These are phyloP conservation scores for Rapana venosa DNA, from an alignment of 2,888 invertebrate genomes.

Conservation along the genomic window DNA sequence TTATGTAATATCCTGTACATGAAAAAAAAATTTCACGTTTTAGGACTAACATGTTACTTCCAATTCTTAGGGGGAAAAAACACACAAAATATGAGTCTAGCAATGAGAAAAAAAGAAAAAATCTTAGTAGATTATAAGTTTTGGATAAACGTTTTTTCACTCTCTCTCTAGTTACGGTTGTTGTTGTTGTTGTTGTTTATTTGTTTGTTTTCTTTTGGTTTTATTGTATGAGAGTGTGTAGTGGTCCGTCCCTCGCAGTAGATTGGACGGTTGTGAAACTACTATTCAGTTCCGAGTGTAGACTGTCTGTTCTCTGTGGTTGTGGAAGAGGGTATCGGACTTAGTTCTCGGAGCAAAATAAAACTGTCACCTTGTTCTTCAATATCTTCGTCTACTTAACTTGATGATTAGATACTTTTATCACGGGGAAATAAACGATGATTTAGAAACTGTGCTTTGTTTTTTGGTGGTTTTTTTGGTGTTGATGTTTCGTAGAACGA, in stretches of 20 bases:
- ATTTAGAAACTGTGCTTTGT: neutral
- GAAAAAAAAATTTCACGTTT: too few species aligned
- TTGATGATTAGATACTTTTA: conserved; percentile 1
- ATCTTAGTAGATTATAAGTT: too few species aligned
- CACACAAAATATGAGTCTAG: too few species aligned
- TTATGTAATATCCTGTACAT: too few species aligned
- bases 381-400: neutral
- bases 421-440: conserved; percentile 21
- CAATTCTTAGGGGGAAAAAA: too few species aligned
- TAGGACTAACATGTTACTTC: too few species aligned
- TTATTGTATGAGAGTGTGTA: neutral
- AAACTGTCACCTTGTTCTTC: neutral
- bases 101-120: too few species aligned
- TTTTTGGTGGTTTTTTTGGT: neutral
- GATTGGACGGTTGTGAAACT: neutral
- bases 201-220: neutral
- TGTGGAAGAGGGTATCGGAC: neutral
- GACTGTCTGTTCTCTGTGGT: conserved; percentile 3
- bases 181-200: too few species aligned
- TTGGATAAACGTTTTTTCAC: too few species aligned
- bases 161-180: too few species aligned
- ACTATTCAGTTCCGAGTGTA: neutral
- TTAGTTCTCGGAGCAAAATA: neutral
- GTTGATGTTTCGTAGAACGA: neutral
- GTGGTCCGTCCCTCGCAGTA: neutral